Evolutionary conservation across 2,888 invertebrate genomes (phyloP).

Genomic region (Diplazon laetatorius): DNA sequence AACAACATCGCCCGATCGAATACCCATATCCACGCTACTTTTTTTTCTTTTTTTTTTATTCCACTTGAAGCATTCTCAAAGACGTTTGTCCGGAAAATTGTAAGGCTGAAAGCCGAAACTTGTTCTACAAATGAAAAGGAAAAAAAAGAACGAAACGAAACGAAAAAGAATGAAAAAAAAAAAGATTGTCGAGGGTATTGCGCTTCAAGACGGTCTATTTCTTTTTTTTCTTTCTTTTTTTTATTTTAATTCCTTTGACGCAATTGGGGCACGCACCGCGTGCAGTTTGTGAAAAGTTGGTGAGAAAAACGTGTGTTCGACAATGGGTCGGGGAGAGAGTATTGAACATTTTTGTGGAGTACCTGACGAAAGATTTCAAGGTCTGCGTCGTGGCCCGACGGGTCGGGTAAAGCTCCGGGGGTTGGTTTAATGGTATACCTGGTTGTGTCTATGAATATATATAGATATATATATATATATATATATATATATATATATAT

Average conservation of each 20-base stretch:
- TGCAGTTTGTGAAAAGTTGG: conserved; percentile 16
- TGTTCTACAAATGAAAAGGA: conserved; percentile 44
- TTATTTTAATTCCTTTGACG: too few relatives aligned
- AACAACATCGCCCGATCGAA: background rate
- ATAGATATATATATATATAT: too few relatives aligned
- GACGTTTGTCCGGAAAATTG: background rate
- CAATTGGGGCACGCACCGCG: conserved; percentile 41
- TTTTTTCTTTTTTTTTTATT: conserved; percentile 19
- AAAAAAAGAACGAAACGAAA: conserved; percentile 17
- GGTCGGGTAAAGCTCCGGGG: background rate
- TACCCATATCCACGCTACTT: background rate
- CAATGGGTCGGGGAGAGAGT: conserved; percentile 8
- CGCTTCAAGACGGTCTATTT: too few relatives aligned
- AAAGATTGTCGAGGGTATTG: too few relatives aligned
- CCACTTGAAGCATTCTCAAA: background rate
- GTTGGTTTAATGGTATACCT: conserved; percentile 21
- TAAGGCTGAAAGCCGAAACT: conserved; percentile 20
- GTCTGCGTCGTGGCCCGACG: conserved; percentile 6
- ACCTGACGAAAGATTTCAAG: conserved; percentile 28
- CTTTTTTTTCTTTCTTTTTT: too few relatives aligned
- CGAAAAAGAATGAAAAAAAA: conserved; percentile 20
- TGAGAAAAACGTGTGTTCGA: conserved; percentile 36
- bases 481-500: too few relatives aligned
- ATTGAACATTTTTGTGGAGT: background rate
- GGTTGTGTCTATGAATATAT: too few relatives aligned